Percentiles rank a stretch among this genome's conserved stretches.
Evolutionary conservation across 2,888 invertebrate genomes (phyloP).

Genomic region (Acleris sparsana): DNA sequence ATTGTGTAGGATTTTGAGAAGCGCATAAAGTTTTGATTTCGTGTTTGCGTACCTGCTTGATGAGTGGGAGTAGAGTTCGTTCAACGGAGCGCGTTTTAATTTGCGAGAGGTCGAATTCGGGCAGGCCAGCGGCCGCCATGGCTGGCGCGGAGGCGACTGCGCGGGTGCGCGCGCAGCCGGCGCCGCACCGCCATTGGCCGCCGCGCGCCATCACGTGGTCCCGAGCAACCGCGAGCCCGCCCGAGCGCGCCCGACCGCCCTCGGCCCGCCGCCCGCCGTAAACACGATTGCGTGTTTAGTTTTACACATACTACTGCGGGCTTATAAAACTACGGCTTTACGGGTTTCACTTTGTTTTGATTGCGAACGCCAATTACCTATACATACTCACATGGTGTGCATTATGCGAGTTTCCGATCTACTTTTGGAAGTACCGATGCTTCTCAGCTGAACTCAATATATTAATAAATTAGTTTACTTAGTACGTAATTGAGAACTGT

Average conservation of each 20-base stretch:
- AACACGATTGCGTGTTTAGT: constrained; percentile 59
- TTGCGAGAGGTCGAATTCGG: constrained; percentile 86
- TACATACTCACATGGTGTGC: constrained; percentile 16
- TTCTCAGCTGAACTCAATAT: too few species aligned
- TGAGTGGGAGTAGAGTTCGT: constrained; percentile 95
- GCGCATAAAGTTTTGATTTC: constrained; percentile 47
- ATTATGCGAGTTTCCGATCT: constrained; percentile 3
- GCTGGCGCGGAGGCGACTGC: constrained; percentile 80
- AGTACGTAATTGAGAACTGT: too few species aligned
- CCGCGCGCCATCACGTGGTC: constrained; percentile 58
- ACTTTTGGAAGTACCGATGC: too few species aligned
- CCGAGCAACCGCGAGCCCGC: constrained; percentile 45
- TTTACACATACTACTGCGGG: constrained; percentile 60
- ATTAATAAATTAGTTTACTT: too few species aligned
- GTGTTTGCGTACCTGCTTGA: constrained; percentile 91
- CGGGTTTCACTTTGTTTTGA: constrained; percentile 69
- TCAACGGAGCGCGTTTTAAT: constrained; percentile 97
- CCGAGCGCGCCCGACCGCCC: constrained; percentile 44
- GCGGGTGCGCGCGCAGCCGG: constrained; percentile 69
- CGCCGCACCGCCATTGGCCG: constrained; percentile 59
- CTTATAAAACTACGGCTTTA: constrained; percentile 68
- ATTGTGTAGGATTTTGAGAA: constrained; percentile 33
- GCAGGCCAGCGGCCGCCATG: constrained; percentile 85
- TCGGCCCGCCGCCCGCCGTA: constrained; percentile 42
- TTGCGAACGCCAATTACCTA: constrained; percentile 53